Conservation (phyloP, 2,888 invertebrate species). For the Ectobius pallidus region DNA sequence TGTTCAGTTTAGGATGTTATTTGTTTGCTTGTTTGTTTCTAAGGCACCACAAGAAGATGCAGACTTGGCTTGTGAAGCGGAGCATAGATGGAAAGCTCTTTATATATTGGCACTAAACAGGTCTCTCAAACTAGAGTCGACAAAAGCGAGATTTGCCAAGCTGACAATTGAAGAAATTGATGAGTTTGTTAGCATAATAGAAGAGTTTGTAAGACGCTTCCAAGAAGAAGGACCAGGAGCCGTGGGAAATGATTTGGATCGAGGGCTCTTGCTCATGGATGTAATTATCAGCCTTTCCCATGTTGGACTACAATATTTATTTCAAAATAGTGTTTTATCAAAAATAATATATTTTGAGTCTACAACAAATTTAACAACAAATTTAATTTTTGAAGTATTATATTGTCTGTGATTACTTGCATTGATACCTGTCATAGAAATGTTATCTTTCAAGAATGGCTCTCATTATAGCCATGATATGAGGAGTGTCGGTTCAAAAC, state of each 20-base stretch:
- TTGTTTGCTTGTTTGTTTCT: too few species aligned
- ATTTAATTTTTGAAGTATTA: too few species aligned
- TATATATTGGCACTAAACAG: constrained; percentile 73
- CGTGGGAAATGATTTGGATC: constrained; percentile 78
- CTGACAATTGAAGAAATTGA: constrained; percentile 78
- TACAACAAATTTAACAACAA: too few species aligned
- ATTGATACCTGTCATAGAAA: too few species aligned
- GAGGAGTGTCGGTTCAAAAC: too few species aligned
- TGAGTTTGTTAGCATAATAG: constrained; percentile 65
- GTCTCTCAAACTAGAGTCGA: constrained; percentile 71
- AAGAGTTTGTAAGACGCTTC: constrained; percentile 75
- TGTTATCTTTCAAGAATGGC: too few species aligned
- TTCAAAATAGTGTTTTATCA: too few species aligned
- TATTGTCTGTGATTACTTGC: too few species aligned
- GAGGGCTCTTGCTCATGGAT: constrained; percentile 62
- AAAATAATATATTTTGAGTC: too few species aligned
- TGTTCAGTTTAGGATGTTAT: too few species aligned
- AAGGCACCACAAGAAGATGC: constrained; percentile 63
- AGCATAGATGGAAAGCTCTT: constrained; percentile 71
- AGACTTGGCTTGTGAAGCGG: constrained; percentile 63
- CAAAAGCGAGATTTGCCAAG: constrained; percentile 86
- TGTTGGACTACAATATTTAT: background rate
- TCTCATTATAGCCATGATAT: too few species aligned
- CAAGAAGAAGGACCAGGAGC: constrained; percentile 79
- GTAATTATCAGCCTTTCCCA: background rate